Evolutionary conservation across 1,140 invertebrate genomes (phyloP), one percentile per base, ranked within the genome.

Genomic region (Atopsyche davidsoni): DNA sequence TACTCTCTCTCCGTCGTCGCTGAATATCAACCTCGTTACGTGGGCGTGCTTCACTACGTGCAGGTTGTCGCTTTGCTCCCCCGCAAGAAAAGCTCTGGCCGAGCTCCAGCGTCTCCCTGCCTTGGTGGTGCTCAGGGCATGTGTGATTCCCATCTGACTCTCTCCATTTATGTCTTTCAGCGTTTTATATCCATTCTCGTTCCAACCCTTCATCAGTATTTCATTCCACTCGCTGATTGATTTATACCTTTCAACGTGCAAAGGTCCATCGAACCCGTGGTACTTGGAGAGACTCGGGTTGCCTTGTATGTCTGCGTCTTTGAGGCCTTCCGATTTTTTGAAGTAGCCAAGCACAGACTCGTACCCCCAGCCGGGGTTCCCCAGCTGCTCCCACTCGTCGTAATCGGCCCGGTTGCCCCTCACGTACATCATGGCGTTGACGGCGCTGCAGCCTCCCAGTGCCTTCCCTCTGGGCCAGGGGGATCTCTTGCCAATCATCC

Each of bases 1-100:
- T 1, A 75, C 75, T 28, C 53, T 67, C 60, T 80, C 83, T 60
- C 73, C 61, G 55, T 62, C 61, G 2, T 66, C 65, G 61, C 89
- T 77, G 48, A 89, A 79, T 1, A 87, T 58, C 16, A 90, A 72
- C 70, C 76, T 81, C 1, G 75, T 76, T 2, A 78, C 80, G 2
- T 67, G 74, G 10, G 73, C 75, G 4, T 70, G 66, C 32, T 73
- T 79, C 3, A 75, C 70, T 2, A 82, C 66, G 34, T 69, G 60
- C 2, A 83, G 63, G 59, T 82, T 82, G 39, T 65, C 68, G 17
- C 79, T 69, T 42, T 75, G 59, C 25, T 62, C 67, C 0, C 70
- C 68, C 3, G 64, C 59, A 10, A 83, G 59, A 61, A 79, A 81
- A 2, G 73, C 78, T 59, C 67, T 71, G 6, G 63, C 64, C 2